phyloP scores from a whole-genome alignment of 2,113 vertebrate species.

The Pachyramphus minor region DNA sequence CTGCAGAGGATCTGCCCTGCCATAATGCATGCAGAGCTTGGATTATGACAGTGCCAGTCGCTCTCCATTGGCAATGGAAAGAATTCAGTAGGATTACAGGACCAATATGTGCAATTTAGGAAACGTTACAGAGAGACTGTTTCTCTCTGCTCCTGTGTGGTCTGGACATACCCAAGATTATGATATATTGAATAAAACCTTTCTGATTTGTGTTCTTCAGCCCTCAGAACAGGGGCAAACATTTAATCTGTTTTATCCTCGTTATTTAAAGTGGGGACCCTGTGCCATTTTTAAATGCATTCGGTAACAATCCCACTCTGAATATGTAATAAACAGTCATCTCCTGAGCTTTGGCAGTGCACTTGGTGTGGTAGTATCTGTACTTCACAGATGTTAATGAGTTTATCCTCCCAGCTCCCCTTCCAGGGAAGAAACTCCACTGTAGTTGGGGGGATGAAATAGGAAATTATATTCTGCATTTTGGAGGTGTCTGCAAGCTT shows the following conservation, averaged over 20 bases:
- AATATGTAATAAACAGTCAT: not conserved
- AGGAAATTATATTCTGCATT: not conserved
- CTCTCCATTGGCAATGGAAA: not conserved
- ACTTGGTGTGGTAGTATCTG: not conserved
- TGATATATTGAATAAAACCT: not conserved
- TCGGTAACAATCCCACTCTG: not conserved
- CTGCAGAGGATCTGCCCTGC: not conserved
- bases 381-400: slow-evolving; percentile 6
- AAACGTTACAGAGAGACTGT: accelerated
- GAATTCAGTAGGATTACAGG: not conserved
- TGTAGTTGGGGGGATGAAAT: not conserved
- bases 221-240: not conserved
- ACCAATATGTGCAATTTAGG: not conserved
- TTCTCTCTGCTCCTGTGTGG: not conserved
- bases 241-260: not conserved
- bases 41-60: not conserved
- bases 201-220: not conserved
- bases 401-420: not conserved
- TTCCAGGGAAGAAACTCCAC: not conserved
- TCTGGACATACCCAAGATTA: not conserved
- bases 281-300: not conserved
- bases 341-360: not conserved
- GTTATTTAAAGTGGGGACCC: not conserved
- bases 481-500: not conserved
- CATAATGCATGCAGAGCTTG: not conserved